Percentiles rank a stretch among this genome's conserved stretches.
Evolutionary conservation across 1,140 invertebrate species (phyloP).

Genomic region (Propsilocerus akamusi): DNA sequence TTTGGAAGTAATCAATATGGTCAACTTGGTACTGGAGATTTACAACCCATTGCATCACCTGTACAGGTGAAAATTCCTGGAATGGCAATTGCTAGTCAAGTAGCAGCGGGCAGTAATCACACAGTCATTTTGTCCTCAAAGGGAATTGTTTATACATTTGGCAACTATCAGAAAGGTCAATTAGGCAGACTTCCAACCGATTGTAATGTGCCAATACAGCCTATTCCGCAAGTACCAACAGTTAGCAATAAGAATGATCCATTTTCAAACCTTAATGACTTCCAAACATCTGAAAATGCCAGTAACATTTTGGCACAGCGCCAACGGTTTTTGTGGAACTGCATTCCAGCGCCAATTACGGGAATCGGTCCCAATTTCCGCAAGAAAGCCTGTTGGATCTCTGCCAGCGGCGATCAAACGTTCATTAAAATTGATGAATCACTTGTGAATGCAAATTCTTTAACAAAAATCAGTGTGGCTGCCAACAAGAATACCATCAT

Average conservation of each 20-base stretch:
- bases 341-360: constrained; percentile 61
- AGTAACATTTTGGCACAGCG: constrained; percentile 13
- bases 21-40: constrained; percentile 79
- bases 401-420: constrained; percentile 87
- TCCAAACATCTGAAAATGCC: constrained; percentile 3
- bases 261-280: constrained; percentile 7
- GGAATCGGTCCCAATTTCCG: constrained; percentile 54
- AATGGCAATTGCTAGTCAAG: constrained; percentile 37
- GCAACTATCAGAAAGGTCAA: constrained; percentile 81
- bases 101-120: constrained; percentile 90
- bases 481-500: constrained; percentile 66
- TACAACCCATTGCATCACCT: constrained; percentile 50
- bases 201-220: constrained; percentile 14
- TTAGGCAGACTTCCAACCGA: constrained; percentile 44
- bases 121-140: constrained; percentile 75
- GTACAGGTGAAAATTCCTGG: constrained; percentile 55
- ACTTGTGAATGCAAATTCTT: constrained; percentile 72
- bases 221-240: constrained; percentile 7
- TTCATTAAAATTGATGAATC: constrained; percentile 86
- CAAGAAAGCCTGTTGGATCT: constrained; percentile 79
- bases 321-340: constrained; percentile 48
- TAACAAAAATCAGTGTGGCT: constrained; percentile 70
- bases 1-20: constrained; percentile 91
- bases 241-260: constrained; percentile 13
- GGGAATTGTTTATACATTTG: constrained; percentile 88